Percentiles rank a stretch among this genome's conserved stretches.
Evolutionary conservation across 2,113 vertebrate genomes (phyloP).

Genomic region (Amia ocellicauda): DNA sequence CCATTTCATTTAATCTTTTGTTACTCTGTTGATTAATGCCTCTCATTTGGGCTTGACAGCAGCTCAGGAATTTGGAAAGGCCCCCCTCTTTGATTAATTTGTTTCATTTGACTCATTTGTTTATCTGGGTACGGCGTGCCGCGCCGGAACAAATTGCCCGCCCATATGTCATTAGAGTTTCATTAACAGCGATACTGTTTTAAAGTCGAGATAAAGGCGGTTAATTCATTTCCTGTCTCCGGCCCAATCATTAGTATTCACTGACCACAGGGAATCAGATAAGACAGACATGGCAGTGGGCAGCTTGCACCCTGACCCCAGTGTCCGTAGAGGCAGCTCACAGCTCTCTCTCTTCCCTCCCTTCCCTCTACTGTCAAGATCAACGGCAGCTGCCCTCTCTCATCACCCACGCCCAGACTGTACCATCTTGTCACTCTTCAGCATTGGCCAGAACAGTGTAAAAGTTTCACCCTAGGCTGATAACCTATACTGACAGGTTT

Average conservation of each 20-base stretch:
- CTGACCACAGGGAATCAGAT: no score
- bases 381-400: no score
- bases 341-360: no score
- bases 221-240: background rate
- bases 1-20: slow-evolving; percentile 39
- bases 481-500: slow-evolving; percentile 40
- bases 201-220: background rate
- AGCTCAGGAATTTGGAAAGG: slow-evolving; percentile 51
- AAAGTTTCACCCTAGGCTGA: slow-evolving; percentile 21
- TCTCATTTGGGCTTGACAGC: slow-evolving; percentile 57
- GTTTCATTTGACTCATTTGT: slow-evolving; percentile 56
- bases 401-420: no score
- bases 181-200: background rate
- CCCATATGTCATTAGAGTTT: background rate
- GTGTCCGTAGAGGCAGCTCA: no score
- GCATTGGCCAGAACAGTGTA: no score
- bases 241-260: no score
- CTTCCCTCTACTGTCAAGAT: no score
- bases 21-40: slow-evolving; percentile 47
- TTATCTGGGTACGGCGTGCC: slow-evolving; percentile 36
- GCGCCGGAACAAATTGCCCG: slow-evolving; percentile 26
- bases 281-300: no score
- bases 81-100: slow-evolving; percentile 53
- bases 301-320: no score
- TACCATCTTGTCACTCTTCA: no score